These are phyloP conservation scores for Dreissena rostriformis DNA, from an alignment of 1,140 invertebrate genomes.

Conservation along the genomic window DNA sequence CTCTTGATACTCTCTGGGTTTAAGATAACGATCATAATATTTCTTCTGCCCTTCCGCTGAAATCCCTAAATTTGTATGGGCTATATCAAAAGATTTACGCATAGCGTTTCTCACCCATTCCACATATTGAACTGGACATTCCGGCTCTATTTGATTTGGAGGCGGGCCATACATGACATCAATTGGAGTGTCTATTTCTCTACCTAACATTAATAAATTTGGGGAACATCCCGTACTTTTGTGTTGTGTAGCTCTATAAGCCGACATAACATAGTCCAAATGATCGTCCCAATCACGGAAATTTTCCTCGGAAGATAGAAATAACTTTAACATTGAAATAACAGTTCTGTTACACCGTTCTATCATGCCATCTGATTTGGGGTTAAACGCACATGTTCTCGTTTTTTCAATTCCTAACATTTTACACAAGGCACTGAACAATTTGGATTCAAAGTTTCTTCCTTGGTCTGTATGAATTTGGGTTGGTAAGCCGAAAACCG, in stretches of 20 bases:
- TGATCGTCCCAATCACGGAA: slow-evolving; percentile 58
- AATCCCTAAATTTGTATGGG: not conserved
- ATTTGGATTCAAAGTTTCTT: slow-evolving; percentile 52
- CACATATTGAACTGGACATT: slow-evolving; percentile 56
- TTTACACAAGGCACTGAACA: slow-evolving; percentile 46
- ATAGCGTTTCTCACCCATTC: slow-evolving; percentile 49
- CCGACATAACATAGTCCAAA: slow-evolving; percentile 34
- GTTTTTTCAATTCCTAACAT: slow-evolving; percentile 58
- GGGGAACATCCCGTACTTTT: slow-evolving; percentile 38
- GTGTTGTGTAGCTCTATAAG: slow-evolving; percentile 48
- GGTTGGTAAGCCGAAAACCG: slow-evolving; percentile 45
- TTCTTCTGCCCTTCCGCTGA: slow-evolving; percentile 30
- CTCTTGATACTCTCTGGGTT: slow-evolving; percentile 19
- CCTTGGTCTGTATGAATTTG: slow-evolving; percentile 63
- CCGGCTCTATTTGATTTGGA: not conserved
- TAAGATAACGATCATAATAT: slow-evolving; percentile 48
- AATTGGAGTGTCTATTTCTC: slow-evolving; percentile 50
- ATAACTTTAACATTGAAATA: slow-evolving; percentile 51
- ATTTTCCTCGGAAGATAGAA: slow-evolving; percentile 43
- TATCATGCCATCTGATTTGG: slow-evolving; percentile 75
- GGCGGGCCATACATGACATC: slow-evolving; percentile 54
- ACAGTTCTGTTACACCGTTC: slow-evolving; percentile 73
- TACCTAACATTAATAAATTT: slow-evolving; percentile 52
- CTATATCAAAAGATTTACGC: not conserved
- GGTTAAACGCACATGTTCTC: slow-evolving; percentile 73